phyloP scores from a whole-genome alignment of 2,888 invertebrate genomes.

The Apotomis capreana region DNA sequence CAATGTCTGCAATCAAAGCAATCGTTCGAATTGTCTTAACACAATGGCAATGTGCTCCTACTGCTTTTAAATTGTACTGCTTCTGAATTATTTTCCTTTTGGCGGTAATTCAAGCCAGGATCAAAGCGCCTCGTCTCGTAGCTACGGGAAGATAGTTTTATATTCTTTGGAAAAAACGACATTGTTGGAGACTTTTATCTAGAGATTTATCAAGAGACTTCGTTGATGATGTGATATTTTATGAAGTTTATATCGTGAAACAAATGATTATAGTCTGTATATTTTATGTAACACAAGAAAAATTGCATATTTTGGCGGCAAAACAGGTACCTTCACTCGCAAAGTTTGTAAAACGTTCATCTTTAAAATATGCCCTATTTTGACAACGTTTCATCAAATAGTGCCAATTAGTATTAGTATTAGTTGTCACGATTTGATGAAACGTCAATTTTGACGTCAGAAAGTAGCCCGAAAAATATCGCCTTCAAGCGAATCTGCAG shows the following conservation, averaged over 20 bases:
- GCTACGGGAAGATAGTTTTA: not conserved
- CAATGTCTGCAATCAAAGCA: constrained; percentile 14
- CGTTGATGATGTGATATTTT: not conserved
- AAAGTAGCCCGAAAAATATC: too few relatives aligned
- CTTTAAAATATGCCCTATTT: too few relatives aligned
- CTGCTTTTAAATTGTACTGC: constrained; percentile 5
- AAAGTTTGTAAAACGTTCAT: too few relatives aligned
- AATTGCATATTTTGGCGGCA: too few relatives aligned
- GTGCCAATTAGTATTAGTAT: too few relatives aligned
- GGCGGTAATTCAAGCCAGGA: constrained; percentile 7
- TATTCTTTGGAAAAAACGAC: constrained; percentile 8
- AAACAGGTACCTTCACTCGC: not conserved
- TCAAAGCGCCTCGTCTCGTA: constrained; percentile 9
- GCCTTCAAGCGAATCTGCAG: too few relatives aligned
- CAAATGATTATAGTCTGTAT: too few relatives aligned
- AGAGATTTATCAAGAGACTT: not conserved
- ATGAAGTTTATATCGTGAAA: too few relatives aligned
- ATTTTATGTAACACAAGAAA: too few relatives aligned
- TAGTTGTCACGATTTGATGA: too few relatives aligned
- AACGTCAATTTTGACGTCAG: too few relatives aligned
- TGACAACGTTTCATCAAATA: too few relatives aligned
- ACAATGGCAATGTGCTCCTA: constrained; percentile 14
- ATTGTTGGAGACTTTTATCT: not conserved
- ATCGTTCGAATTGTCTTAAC: constrained; percentile 15
- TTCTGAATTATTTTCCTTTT: not conserved